Percentiles rank a stretch among this genome's conserved stretches.
Conservation (phyloP, 2,797 vertebrate species). For the Platyrinchus mystaceus region DNA sequence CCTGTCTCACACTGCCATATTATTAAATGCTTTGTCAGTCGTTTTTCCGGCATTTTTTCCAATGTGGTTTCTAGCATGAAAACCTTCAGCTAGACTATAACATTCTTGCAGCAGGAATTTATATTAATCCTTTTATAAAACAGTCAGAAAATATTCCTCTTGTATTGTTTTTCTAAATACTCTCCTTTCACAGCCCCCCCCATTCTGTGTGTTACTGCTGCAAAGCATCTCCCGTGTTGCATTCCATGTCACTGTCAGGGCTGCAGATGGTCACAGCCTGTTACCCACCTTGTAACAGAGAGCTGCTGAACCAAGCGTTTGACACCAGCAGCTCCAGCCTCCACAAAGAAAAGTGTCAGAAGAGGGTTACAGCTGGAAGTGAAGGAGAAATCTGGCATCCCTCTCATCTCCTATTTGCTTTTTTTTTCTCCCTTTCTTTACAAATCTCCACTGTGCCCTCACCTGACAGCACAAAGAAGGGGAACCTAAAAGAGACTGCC, state of each 20-base stretch:
- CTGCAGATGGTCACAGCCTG: neutral
- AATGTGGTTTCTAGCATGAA: neutral
- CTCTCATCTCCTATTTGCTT: neutral
- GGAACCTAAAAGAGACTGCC: neutral
- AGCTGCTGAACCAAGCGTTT: neutral
- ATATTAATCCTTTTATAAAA: neutral
- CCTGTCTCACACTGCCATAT: neutral
- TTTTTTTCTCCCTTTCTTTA: neutral
- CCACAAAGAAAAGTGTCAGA: neutral
- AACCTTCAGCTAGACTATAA: neutral
- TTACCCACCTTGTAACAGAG: neutral
- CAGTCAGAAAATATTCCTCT: neutral
- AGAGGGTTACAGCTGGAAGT: neutral
- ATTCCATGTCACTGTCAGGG: neutral
- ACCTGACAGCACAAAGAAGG: neutral
- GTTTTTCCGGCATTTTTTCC: neutral
- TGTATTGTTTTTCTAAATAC: neutral
- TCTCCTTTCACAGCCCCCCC: neutral
- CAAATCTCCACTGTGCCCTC: neutral
- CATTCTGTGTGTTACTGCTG: neutral
- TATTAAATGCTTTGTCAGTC: neutral
- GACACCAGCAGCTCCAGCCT: neutral
- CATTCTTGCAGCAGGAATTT: neutral
- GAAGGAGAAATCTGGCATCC: neutral
- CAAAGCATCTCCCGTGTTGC: fast-evolving